phyloP scores from a whole-genome alignment of 2,888 invertebrate genomes.

The Lasioglossum vierecki region DNA sequence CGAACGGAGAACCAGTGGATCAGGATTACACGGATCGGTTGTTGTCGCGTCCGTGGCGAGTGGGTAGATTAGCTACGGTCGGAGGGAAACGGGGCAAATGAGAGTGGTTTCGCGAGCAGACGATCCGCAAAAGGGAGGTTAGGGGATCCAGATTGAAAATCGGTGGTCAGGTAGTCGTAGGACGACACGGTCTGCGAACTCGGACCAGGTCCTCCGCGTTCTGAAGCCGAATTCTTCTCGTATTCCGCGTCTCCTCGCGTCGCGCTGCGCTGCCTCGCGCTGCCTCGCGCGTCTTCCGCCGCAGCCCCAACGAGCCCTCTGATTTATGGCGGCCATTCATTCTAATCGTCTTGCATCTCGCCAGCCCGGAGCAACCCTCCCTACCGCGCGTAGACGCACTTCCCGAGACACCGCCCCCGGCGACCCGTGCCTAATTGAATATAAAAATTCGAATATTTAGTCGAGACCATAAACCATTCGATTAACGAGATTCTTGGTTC shows the following conservation, averaged over 20 bases:
- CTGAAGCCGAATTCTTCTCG: conserved; percentile 40
- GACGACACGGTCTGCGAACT: background rate
- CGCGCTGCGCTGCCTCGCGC: conserved; percentile 27
- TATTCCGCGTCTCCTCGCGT: conserved; percentile 58
- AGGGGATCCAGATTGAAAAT: conserved; percentile 14
- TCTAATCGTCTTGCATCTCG: conserved; percentile 81
- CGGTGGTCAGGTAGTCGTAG: conserved; percentile 46
- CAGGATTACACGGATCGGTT: conserved; percentile 65
- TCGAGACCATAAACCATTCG: conserved; percentile 79
- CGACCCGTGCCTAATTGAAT: conserved; percentile 79
- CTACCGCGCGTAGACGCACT: conserved; percentile 71
- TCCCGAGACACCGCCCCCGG: conserved; percentile 72
- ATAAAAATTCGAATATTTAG: conserved; percentile 80
- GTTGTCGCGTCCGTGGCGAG: conserved; percentile 46
- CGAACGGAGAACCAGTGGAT: conserved; percentile 52
- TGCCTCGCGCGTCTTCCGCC: conserved; percentile 12
- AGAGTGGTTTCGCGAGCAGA: conserved; percentile 4
- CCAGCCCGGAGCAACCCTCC: conserved; percentile 59
- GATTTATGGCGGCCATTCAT: conserved; percentile 81
- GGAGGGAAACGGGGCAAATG: conserved; percentile 46
- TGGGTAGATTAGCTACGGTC: conserved; percentile 63
- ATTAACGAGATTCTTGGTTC: conserved; percentile 73
- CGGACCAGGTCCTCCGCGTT: background rate
- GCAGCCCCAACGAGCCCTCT: conserved; percentile 76
- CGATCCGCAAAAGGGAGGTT: background rate